Conservation (phyloP, 2,797 vertebrate species). For the Pseudochaenichthys georgianus region DNA sequence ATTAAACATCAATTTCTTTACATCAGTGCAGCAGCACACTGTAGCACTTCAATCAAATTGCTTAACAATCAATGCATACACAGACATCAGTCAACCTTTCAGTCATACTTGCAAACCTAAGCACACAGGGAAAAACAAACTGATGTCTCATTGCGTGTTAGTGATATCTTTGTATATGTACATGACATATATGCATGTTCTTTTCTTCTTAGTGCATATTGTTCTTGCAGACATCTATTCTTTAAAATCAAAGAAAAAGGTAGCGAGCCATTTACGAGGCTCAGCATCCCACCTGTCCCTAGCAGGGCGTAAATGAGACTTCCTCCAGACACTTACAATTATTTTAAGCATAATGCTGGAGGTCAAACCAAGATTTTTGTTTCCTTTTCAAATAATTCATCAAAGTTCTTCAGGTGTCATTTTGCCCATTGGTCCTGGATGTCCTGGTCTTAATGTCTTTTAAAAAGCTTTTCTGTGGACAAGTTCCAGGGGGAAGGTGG, state of each 20-base stretch:
- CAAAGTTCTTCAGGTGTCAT: conserved; percentile 75
- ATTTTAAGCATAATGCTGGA: conserved; percentile 75
- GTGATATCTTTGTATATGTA: conserved; percentile 88
- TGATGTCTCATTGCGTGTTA: conserved; percentile 84
- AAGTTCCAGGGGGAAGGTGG: conserved; percentile 83
- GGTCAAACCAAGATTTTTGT: conserved; percentile 65
- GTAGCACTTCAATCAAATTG: conserved; percentile 78
- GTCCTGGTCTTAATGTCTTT: conserved; percentile 79
- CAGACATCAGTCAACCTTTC: conserved; percentile 78
- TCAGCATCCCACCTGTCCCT: conserved; percentile 75
- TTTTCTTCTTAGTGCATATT: conserved; percentile 87
- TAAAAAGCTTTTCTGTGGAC: conserved; percentile 84
- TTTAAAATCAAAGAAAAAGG: conserved; percentile 67
- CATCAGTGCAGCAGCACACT: conserved; percentile 75
- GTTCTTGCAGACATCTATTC: conserved; percentile 84
- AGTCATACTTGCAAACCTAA: conserved; percentile 80
- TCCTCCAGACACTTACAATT: conserved; percentile 74
- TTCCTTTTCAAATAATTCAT: conserved; percentile 72
- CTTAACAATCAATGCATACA: conserved; percentile 81
- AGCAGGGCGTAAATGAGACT: conserved; percentile 71
- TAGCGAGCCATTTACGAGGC: conserved; percentile 72
- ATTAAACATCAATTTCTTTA: conserved; percentile 72
- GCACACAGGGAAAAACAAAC: conserved; percentile 66
- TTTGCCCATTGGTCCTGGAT: conserved; percentile 78
- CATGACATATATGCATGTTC: conserved; percentile 87